A percentile compares a stretch with the other conserved stretches of the same genome.
These are phyloP conservation scores for Gobiocypris rarus DNA, from an alignment of 2,113 vertebrate species.

Conservation along the genomic window DNA sequence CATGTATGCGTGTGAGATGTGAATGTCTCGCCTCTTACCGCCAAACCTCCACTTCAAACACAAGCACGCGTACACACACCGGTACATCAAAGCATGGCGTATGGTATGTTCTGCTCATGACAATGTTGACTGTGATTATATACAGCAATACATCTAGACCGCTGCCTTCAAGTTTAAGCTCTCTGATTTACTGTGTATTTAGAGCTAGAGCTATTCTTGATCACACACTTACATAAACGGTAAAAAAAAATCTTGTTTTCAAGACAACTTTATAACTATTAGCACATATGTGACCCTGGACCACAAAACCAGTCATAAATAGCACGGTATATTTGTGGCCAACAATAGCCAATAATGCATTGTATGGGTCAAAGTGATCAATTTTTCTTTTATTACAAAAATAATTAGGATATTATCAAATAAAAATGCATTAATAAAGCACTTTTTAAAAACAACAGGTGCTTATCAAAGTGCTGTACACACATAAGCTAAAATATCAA, in stretches of 20 bases:
- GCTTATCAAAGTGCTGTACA: too few relatives aligned
- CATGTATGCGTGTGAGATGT: slow-evolving; percentile 36
- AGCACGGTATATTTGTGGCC: too few relatives aligned
- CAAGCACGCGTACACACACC: slow-evolving; percentile 57
- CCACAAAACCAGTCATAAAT: too few relatives aligned
- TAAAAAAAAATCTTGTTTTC: not conserved
- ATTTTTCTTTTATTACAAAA: too few relatives aligned
- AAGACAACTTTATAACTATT: not conserved
- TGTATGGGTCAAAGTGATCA: too few relatives aligned
- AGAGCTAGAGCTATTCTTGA: slow-evolving; percentile 16
- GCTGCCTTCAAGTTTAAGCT: not conserved
- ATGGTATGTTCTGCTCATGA: slow-evolving; percentile 50
- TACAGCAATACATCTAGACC: slow-evolving; percentile 19
- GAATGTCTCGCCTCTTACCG: slow-evolving; percentile 27
- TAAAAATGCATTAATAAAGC: too few relatives aligned
- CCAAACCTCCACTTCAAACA: slow-evolving; percentile 35
- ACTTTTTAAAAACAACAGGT: too few relatives aligned
- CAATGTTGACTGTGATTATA: slow-evolving; percentile 45
- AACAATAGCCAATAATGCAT: too few relatives aligned
- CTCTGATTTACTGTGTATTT: slow-evolving; percentile 14
- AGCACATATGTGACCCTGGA: not conserved
- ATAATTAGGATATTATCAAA: too few relatives aligned
- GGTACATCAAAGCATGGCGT: slow-evolving; percentile 63
- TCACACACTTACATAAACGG: not conserved
- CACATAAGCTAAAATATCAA: too few relatives aligned